Base-by-base conservation (phyloP, 2,888 invertebrate genomes). In the Lingula anatina region DNA sequence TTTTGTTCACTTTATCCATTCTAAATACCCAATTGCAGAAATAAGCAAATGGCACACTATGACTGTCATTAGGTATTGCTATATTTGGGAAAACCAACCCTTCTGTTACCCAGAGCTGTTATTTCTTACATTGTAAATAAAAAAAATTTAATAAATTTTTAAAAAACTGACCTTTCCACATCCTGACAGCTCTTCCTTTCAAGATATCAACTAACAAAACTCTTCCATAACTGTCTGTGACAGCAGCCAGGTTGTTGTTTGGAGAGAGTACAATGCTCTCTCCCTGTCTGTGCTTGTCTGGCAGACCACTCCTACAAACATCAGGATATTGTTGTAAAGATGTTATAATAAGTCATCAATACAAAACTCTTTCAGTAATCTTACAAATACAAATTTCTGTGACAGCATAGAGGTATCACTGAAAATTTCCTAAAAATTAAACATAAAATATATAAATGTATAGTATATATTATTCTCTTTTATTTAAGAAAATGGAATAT, bases 151-250 rank as follows among this genome's bases (percentile, higher is more conserved):
- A n/a, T n/a, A n/a, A n/a, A n/a, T n/a, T n/a, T n/a, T n/a, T n/a
- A n/a, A n/a, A n/a, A n/a, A n/a, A n/a, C n/a, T 46, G 72, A 72
- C 97, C 96, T 80, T 96, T 96, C 83, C 94, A 93, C 70, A 95
- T 85, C 46, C 91, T 82, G 36, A 94, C 78, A 24, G 89, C 85
- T 46, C 88, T 82, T 1, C 93, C 91, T 58, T 83, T 83, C 43
- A 82, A 82, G 15, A 89, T 85, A 77, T 97, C 94, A 28, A 97
- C 78, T 18, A 99, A 80, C 39, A 88, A 83, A 0, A 97, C 88
- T 50, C 97, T 83, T 25, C 95, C 95, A 66, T 90, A 83, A 60
- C 85, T 85, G 77, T 97, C 97, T 0, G 88, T 83, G 38, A 91
- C 81, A 0, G 87, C 89, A 0, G 89, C 89, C 3, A 93, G 80